A percentile compares a stretch with the other conserved stretches of the same genome.
phyloP scores from a whole-genome alignment of 2,113 vertebrate genomes.

The Charina bottae region DNA sequence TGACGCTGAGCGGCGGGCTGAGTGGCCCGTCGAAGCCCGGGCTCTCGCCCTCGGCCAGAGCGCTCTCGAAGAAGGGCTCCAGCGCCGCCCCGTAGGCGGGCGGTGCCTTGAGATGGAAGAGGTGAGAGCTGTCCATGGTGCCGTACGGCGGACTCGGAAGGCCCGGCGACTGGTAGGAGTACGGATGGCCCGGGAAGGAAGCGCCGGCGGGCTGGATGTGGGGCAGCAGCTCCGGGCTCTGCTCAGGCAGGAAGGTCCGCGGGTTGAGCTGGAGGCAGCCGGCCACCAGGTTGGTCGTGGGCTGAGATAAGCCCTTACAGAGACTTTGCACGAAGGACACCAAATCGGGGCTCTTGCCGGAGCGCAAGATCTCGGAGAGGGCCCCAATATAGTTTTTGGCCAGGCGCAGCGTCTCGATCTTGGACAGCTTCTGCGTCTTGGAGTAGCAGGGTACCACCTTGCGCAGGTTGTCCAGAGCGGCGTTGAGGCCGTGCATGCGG shows the following conservation, averaged over 20 bases:
- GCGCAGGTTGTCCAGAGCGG: constrained; percentile 94
- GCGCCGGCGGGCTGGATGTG: constrained; percentile 81
- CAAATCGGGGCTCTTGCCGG: constrained; percentile 93
- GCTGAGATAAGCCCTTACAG: constrained; percentile 98
- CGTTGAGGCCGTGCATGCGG: constrained; percentile 97
- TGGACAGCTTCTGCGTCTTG: constrained; percentile 97
- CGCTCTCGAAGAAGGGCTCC: constrained; percentile 92
- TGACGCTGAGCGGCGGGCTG: constrained; percentile 96
- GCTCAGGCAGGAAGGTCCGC: constrained; percentile 94
- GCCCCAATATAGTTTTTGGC: constrained; percentile 99
- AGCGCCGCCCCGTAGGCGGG: constrained; percentile 79
- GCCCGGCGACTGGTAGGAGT: constrained; percentile 72
- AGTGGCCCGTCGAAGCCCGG: constrained; percentile 93
- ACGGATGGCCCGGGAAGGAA: constrained; percentile 78
- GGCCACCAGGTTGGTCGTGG: constrained; percentile 95
- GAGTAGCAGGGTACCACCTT: constrained; percentile 99
- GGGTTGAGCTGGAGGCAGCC: constrained; percentile 97
- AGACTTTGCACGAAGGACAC: constrained; percentile 96
- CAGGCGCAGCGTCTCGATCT: constrained; percentile 95
- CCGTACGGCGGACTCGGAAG: constrained; percentile 97
- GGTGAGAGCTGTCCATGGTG: constrained; percentile 95
- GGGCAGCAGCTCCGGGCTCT: constrained; percentile 86
- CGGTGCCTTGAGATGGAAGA: constrained; percentile 91
- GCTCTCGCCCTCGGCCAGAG: constrained; percentile 86
- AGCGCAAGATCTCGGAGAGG: constrained; percentile 92